Percentiles rank a stretch among this genome's conserved stretches.
These are phyloP conservation scores for Trogon surrucura DNA, from an alignment of 2,113 vertebrate species.

Conservation along the genomic window DNA sequence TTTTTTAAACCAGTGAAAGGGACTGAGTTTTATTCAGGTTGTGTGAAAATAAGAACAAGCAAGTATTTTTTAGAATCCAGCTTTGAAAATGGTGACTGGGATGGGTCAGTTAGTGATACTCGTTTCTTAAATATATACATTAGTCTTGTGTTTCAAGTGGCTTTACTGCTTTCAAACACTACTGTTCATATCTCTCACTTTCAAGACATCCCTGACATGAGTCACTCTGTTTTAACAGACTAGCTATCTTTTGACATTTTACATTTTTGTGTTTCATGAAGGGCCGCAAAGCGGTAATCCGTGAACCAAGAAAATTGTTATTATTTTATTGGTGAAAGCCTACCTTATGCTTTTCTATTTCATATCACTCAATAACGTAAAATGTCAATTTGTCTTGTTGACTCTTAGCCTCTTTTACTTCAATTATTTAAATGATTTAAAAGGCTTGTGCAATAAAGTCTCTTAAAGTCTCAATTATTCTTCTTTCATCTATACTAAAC, in stretches of 20 bases:
- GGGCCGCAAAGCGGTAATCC: not conserved
- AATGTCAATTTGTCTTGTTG: not conserved
- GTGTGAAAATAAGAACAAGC: not conserved
- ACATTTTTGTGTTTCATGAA: not conserved
- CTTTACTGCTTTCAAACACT: not conserved
- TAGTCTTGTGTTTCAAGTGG: not conserved
- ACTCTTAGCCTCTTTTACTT: not conserved
- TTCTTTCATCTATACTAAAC: constrained; percentile 30
- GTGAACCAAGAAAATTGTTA: not conserved
- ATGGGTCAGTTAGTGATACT: not conserved
- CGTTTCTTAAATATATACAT: not conserved
- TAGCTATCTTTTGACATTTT: not conserved
- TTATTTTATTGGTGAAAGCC: not conserved
- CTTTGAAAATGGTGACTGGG: not conserved
- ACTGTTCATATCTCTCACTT: not conserved
- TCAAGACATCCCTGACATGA: not conserved
- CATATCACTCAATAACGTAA: not conserved
- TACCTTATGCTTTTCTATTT: not conserved
- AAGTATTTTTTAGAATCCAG: not conserved
- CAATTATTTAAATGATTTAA: not conserved
- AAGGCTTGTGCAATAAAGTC: not conserved
- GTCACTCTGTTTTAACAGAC: not conserved
- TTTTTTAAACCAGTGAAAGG: not conserved
- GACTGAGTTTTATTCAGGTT: not conserved
- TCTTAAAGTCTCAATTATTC: not conserved